Evolutionary conservation across 2,888 invertebrate genomes (phyloP).

Genomic region (Synanthedon vespiformis): DNA sequence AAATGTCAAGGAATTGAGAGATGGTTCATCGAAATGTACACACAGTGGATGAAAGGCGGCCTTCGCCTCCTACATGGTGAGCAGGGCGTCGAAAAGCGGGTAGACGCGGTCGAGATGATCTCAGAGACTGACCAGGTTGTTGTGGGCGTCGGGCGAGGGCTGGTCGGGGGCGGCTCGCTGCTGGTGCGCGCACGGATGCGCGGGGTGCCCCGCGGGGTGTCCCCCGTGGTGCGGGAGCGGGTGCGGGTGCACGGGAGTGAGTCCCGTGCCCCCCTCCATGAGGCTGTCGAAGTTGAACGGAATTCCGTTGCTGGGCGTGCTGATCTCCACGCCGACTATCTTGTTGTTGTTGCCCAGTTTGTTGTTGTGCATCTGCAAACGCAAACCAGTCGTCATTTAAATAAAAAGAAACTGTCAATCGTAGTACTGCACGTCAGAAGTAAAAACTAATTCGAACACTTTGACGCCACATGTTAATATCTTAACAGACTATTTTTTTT

Average conservation of each 20-base stretch:
- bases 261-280: slow-evolving; percentile 93
- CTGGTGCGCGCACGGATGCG: slow-evolving; percentile 82
- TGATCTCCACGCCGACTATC: slow-evolving; percentile 85
- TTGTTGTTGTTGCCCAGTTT: slow-evolving; percentile 67
- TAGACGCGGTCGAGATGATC: slow-evolving; percentile 16
- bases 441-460: no score
- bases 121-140: slow-evolving; percentile 88
- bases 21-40: not conserved
- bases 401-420: no score
- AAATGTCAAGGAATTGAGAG: not conserved
- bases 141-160: slow-evolving; percentile 80
- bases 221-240: slow-evolving; percentile 28
- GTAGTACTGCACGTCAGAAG: no score
- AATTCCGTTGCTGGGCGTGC: slow-evolving; percentile 88
- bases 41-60: not conserved
- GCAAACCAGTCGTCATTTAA: no score
- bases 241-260: slow-evolving; percentile 81
- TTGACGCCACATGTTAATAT: no score
- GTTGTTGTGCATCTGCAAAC: slow-evolving; percentile 57
- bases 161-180: slow-evolving; percentile 79
- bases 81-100: slow-evolving; percentile 16
- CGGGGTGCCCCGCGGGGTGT: slow-evolving; percentile 75
- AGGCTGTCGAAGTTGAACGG: slow-evolving; percentile 92
- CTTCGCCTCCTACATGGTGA: not conserved
- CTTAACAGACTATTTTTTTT: no score